Conservation (phyloP, 2,797 vertebrate genomes). For the Bovichtus variegatus region DNA sequence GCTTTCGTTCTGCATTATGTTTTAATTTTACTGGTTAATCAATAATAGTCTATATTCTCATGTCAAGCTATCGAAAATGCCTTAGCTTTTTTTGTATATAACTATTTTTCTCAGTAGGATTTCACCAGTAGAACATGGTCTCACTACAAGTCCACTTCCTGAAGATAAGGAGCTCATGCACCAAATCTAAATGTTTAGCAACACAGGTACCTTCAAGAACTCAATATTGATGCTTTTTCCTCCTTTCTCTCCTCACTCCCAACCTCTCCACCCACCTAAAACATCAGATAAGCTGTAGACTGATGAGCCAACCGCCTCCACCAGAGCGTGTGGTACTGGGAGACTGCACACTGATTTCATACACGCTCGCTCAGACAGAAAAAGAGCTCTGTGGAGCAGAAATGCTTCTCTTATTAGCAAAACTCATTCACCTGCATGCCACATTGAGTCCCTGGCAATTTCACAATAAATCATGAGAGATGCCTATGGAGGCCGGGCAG, state of each 20-base stretch:
- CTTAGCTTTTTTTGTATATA: neutral
- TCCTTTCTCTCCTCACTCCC: constrained; percentile 57
- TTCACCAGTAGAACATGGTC: neutral
- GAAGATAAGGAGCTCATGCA: constrained; percentile 16
- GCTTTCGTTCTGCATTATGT: neutral
- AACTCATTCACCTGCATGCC: constrained; percentile 87
- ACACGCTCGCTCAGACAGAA: constrained; percentile 82
- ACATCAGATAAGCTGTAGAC: constrained; percentile 77
- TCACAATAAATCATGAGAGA: constrained; percentile 82
- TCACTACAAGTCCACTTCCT: neutral
- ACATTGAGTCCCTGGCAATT: constrained; percentile 85
- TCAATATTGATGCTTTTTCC: constrained; percentile 49
- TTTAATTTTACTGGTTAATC: neutral
- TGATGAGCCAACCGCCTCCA: constrained; percentile 81
- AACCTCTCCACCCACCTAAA: constrained; percentile 75
- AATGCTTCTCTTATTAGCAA: constrained; percentile 86
- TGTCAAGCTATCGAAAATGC: neutral
- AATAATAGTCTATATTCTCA: neutral
- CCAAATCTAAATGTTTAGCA: constrained; percentile 60
- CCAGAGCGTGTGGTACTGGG: constrained; percentile 76
- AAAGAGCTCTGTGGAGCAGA: constrained; percentile 85
- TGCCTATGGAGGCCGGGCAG: constrained; percentile 67
- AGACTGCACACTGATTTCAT: constrained; percentile 83
- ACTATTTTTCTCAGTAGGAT: neutral
- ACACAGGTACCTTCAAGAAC: constrained; percentile 46